A percentile compares a stretch with the other conserved stretches of the same genome.
phyloP scores from a whole-genome alignment of 2,113 vertebrate genomes.

The Epinephelus moara region DNA sequence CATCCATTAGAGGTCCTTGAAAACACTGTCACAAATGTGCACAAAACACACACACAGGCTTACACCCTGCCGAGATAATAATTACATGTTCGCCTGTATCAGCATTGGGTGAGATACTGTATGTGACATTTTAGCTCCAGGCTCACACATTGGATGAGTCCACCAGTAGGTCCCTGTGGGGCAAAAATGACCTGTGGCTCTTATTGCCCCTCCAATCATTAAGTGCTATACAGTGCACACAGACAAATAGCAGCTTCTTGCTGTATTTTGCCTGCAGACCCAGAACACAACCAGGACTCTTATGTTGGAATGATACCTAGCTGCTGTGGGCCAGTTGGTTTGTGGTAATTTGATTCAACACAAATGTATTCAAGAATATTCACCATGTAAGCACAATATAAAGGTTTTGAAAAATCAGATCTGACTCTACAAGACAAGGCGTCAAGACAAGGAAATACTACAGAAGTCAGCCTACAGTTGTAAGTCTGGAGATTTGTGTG shows the following conservation, averaged over 20 bases:
- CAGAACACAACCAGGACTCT: not conserved
- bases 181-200: not conserved
- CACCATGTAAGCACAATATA: not conserved
- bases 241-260: not conserved
- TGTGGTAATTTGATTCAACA: not conserved
- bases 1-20: too few relatives aligned
- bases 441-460: not conserved
- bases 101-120: not conserved
- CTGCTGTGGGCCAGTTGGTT: not conserved
- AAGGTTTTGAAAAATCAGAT: not conserved
- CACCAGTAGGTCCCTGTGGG: not conserved
- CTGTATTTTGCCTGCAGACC: not conserved
- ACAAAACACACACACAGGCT: too few relatives aligned
- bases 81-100: too few relatives aligned
- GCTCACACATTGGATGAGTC: constrained; percentile 4
- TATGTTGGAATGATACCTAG: not conserved
- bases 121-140: not conserved
- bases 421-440: not conserved
- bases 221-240: not conserved
- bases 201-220: too few relatives aligned
- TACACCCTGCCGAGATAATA: too few relatives aligned
- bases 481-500: not conserved
- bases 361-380: not conserved
- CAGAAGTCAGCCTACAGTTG: not conserved
- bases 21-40: too few relatives aligned